These are phyloP conservation scores for Heteromyza rotundicornis DNA, from an alignment of 2,888 invertebrate genomes.

Conservation along the genomic window DNA sequence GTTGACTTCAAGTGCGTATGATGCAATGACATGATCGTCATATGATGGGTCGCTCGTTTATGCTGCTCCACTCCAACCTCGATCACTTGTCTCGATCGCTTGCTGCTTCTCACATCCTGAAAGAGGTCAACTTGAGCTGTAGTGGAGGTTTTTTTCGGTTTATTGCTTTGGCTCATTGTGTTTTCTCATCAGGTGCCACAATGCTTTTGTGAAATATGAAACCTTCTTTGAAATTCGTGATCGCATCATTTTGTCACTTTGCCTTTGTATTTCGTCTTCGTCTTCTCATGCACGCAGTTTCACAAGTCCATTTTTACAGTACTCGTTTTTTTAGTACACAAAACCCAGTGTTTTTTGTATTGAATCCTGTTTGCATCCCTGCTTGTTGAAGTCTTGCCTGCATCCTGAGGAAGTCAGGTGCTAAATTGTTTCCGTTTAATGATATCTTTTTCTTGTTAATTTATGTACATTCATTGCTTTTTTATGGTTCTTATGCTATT, in stretches of 20 bases:
- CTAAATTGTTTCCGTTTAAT: constrained; percentile 59
- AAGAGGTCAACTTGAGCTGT: constrained; percentile 52
- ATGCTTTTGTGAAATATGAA: constrained; percentile 51
- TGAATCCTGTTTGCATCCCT: constrained; percentile 19
- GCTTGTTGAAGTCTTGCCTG: constrained; percentile 24
- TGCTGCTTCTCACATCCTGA: constrained; percentile 51
- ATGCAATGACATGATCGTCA: constrained; percentile 31
- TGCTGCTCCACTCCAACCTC: constrained; percentile 18
- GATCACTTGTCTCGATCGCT: constrained; percentile 15
- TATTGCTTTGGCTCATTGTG: constrained; percentile 45
- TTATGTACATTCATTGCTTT: not conserved
- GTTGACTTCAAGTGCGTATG: constrained; percentile 32
- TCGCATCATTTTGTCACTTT: constrained; percentile 32
- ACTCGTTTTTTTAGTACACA: constrained; percentile 6
- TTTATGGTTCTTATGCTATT: constrained; percentile 38
- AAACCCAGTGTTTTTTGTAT: constrained; percentile 16
- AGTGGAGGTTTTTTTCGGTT: not conserved
- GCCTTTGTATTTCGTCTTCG: no score
- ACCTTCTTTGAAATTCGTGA: constrained; percentile 55
- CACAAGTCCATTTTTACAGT: no score
- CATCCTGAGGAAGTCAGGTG: constrained; percentile 62
- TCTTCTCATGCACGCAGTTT: no score
- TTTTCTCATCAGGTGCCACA: constrained; percentile 58
- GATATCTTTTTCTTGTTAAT: constrained; percentile 20
- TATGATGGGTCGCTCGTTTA: not conserved